Percentiles rank a stretch among this genome's conserved stretches.
Evolutionary conservation across 37 sponge, comb jelly and placozoan genomes (phyloP).

Genomic region (Haliclona indistincta): DNA sequence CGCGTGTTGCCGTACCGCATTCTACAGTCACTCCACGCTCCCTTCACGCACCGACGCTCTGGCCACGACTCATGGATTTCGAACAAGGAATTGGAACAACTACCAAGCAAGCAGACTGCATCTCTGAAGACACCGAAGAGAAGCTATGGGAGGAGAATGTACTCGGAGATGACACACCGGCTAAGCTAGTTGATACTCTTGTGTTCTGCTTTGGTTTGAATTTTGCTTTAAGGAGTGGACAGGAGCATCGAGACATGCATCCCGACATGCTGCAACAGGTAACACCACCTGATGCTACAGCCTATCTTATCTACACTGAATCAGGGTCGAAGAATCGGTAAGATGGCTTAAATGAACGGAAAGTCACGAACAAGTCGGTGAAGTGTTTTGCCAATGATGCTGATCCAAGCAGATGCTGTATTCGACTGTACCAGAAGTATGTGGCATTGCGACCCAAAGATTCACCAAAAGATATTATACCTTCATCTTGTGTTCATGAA

Average conservation of each 20-base stretch:
- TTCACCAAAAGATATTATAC: too few species aligned
- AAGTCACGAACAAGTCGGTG: not conserved
- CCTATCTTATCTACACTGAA: not conserved
- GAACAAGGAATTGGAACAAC: not conserved
- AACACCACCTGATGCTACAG: not conserved
- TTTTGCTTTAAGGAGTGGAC: too few species aligned
- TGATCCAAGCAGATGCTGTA: constrained; percentile 13
- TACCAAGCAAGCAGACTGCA: constrained; percentile 17
- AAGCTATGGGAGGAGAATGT: not conserved
- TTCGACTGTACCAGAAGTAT: constrained; percentile 25
- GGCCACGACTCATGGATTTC: too few species aligned
- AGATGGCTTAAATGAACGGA: not conserved
- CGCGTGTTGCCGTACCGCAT: too few species aligned
- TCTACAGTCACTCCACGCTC: too few species aligned
- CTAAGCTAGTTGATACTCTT: not conserved
- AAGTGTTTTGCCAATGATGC: constrained; percentile 4
- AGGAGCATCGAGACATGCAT: not conserved
- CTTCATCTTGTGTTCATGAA: too few species aligned
- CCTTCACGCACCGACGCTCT: too few species aligned
- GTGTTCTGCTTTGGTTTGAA: constrained; percentile 5
- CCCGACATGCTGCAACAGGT: not conserved
- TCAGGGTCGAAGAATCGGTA: not conserved
- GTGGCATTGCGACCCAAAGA: too few species aligned
- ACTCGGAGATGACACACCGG: not conserved
- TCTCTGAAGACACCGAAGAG: not conserved